Evolutionary conservation across 2,888 invertebrate genomes (phyloP).

Genomic region (Phyto melanocephala): DNA sequence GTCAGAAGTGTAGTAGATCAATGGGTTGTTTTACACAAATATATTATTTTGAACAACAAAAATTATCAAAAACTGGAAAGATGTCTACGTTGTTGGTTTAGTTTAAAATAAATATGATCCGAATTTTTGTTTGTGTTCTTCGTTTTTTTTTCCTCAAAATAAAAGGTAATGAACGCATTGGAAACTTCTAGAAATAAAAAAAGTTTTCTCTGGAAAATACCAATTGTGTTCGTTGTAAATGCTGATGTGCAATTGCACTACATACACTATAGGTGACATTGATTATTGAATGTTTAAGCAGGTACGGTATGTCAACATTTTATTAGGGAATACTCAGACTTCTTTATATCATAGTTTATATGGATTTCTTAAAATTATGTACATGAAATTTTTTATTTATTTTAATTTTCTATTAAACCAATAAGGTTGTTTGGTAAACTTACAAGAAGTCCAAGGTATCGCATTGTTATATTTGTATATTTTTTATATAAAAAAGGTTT

Average conservation of each 20-base stretch:
- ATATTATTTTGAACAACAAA: constrained; percentile 17
- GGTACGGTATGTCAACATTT: no score
- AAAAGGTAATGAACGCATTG: constrained; percentile 37
- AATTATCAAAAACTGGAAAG: constrained; percentile 41
- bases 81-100: neutral
- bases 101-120: constrained; percentile 25
- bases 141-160: neutral
- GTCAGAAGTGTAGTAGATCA: constrained; percentile 60
- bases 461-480: no score
- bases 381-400: no score
- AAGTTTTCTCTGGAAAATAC: constrained; percentile 29
- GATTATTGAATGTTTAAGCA: no score
- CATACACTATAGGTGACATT: neutral
- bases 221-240: neutral
- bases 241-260: no score
- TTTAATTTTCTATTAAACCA: no score
- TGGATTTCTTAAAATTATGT: no score
- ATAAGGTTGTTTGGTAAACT: no score
- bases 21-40: constrained; percentile 19
- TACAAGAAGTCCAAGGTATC: no score
- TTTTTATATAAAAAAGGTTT: no score
- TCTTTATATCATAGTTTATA: no score
- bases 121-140: constrained; percentile 15
- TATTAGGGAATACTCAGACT: no score
- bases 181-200: constrained; percentile 58